A percentile compares a stretch with the other conserved stretches of the same genome.
phyloP scores from a whole-genome alignment of 2,113 vertebrate species.

The Elaphurus davidianus region DNA sequence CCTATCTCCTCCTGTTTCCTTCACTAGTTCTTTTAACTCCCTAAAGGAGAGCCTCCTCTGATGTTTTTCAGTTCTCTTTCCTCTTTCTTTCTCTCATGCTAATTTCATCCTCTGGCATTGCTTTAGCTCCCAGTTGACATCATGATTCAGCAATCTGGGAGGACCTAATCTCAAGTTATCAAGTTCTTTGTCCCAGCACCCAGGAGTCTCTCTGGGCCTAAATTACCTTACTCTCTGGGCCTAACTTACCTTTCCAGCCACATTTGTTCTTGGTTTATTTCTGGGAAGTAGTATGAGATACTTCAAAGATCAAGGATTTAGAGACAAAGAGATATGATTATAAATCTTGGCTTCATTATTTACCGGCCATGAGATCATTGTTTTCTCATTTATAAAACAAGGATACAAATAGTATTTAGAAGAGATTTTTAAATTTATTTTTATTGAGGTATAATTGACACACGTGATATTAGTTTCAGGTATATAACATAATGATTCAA shows the following conservation, averaged over 20 bases:
- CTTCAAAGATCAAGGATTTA: constrained; percentile 14
- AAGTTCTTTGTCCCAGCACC: not conserved
- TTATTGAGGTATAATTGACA: not conserved
- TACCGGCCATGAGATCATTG: not conserved
- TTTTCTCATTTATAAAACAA: not conserved
- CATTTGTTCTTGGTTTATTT: not conserved
- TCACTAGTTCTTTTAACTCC: not conserved
- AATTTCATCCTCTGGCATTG: not conserved
- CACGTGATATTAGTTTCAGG: not conserved
- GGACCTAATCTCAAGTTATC: not conserved
- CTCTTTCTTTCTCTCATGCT: not conserved
- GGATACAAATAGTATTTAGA: not conserved
- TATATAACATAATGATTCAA: not conserved
- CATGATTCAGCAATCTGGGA: not conserved
- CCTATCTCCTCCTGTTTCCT: not conserved
- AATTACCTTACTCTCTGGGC: not conserved
- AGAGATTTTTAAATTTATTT: not conserved
- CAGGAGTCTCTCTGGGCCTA: not conserved
- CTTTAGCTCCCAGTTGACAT: not conserved
- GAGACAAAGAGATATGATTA: constrained; percentile 14
- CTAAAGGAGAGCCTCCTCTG: not conserved
- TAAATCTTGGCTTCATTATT: not conserved
- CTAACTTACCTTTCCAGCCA: not conserved
- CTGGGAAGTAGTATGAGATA: not conserved
- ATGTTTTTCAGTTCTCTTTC: not conserved